Evolutionary conservation across 1,140 invertebrate species (phyloP).

Genomic region (Cryptotermes secundus): DNA sequence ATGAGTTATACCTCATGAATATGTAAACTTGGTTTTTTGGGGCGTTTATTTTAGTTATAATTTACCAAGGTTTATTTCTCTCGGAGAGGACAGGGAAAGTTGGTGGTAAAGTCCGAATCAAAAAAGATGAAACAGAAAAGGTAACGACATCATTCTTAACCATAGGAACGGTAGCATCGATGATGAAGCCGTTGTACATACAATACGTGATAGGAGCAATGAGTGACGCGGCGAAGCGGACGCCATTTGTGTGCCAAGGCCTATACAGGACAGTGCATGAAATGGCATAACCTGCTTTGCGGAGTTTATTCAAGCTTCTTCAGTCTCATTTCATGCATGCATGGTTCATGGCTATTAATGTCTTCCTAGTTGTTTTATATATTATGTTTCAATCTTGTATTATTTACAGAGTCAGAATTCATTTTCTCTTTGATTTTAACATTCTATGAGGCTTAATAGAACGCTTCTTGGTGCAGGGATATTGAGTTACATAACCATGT

Average conservation of each 20-base stretch:
- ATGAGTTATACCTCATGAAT: background rate
- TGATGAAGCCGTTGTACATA: background rate
- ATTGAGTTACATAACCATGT: background rate
- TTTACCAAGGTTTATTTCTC: background rate
- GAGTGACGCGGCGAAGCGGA: background rate
- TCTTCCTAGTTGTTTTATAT: slow-evolving; percentile 6
- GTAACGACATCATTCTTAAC: background rate
- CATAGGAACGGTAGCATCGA: background rate
- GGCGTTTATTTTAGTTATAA: background rate
- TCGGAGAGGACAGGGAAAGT: background rate
- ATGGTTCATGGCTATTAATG: slow-evolving; percentile 3
- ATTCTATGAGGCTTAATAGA: background rate
- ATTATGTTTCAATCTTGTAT: background rate
- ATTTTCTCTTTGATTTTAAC: background rate
- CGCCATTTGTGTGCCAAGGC: background rate
- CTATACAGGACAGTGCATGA: background rate
- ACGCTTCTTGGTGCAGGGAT: background rate
- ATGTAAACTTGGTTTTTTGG: background rate
- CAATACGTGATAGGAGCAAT: background rate
- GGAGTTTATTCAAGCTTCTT: background rate
- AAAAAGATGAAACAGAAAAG: background rate
- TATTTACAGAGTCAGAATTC: background rate
- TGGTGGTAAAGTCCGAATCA: background rate
- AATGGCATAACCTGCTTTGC: background rate
- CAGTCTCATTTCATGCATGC: slow-evolving; percentile 4